These are phyloP conservation scores for Gallinago paraguaiae DNA, from an alignment of 2,113 vertebrate genomes.

Conservation along the genomic window DNA sequence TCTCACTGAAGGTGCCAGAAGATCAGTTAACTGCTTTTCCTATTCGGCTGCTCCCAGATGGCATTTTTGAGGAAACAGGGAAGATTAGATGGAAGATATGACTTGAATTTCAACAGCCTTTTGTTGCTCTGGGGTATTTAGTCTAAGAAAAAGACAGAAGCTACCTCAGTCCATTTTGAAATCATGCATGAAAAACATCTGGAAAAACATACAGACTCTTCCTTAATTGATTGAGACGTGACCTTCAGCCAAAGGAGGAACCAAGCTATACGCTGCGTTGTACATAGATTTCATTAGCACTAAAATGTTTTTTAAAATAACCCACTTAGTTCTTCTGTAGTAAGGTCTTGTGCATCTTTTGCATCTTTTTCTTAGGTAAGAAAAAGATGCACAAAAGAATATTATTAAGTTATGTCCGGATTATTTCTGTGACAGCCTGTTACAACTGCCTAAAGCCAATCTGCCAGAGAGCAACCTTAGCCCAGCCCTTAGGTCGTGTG, in stretches of 20 bases:
- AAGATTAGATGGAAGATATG: neutral
- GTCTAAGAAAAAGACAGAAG: neutral
- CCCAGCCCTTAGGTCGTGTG: neutral
- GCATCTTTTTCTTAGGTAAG: neutral
- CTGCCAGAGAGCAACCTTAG: neutral
- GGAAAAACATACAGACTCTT: neutral
- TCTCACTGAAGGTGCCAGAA: constrained; percentile 25
- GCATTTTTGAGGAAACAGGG: constrained; percentile 25
- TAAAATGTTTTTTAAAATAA: neutral
- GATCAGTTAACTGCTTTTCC: neutral
- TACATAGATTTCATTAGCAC: neutral
- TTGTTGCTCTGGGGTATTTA: neutral
- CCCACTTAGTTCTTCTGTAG: neutral
- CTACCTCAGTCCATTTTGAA: neutral
- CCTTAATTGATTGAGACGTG: neutral
- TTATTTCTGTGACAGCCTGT: neutral
- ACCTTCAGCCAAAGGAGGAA: neutral
- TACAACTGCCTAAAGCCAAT: neutral
- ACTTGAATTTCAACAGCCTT: constrained; percentile 36
- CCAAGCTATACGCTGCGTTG: fast-evolving
- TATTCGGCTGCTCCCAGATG: constrained; percentile 9
- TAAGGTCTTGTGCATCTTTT: too few species aligned
- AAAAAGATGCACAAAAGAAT: neutral
- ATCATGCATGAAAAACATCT: neutral
- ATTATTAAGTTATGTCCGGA: neutral